These are phyloP conservation scores for Phainopepla nitens DNA, from an alignment of 2,113 vertebrate species.

Conservation along the genomic window DNA sequence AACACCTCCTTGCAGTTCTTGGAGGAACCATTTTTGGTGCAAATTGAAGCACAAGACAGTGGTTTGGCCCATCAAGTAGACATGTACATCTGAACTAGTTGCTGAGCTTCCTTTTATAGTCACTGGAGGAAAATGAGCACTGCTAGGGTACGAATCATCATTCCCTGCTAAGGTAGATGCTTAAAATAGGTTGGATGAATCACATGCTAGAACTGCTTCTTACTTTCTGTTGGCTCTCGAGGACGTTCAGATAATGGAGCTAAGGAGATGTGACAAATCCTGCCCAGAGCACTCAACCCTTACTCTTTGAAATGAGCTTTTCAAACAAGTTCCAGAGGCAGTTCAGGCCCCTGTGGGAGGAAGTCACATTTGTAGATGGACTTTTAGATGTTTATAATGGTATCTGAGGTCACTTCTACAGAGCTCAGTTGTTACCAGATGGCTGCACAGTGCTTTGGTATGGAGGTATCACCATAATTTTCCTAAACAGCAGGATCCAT, in stretches of 20 bases:
- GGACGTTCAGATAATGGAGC: neutral
- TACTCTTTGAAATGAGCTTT: neutral
- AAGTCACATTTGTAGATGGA: neutral
- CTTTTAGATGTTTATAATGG: neutral
- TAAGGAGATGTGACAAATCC: neutral
- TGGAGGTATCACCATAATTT: neutral
- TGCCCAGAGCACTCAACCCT: neutral
- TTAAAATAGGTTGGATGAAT: conserved; percentile 53
- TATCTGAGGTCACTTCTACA: neutral
- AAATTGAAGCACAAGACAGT: neutral
- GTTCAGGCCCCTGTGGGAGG: neutral
- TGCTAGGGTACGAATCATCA: neutral
- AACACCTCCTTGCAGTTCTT: neutral
- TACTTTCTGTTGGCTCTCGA: neutral
- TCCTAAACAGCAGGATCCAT: neutral
- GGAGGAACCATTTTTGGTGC: neutral
- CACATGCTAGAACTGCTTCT: conserved; percentile 24
- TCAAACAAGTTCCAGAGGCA: neutral
- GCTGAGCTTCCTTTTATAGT: conserved; percentile 25
- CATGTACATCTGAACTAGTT: neutral
- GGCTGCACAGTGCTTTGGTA: neutral
- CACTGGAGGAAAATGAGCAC: neutral
- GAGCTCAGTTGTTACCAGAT: neutral
- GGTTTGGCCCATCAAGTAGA: neutral
- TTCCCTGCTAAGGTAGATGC: conserved; percentile 47